Evolutionary conservation across 1,140 invertebrate species (phyloP), one percentile per base, ranked within the genome.

Genomic region (Bombus sylvicola): DNA sequence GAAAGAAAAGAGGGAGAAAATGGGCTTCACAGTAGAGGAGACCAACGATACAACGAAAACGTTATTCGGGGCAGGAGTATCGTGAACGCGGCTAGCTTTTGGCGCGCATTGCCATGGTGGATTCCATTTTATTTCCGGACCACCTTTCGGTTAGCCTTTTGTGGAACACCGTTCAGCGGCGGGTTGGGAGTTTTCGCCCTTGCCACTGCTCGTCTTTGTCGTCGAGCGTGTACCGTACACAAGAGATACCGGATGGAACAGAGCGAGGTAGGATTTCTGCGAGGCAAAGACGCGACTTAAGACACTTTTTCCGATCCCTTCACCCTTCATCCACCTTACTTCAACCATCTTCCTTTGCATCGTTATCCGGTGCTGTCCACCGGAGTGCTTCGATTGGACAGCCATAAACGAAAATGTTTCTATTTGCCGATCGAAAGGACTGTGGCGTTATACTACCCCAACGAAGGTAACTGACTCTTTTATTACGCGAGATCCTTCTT

Each of bases 61-160:
- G 89, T 90, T 90, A 90, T 89, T 77, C 89, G 81, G 66, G 81
- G 71, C 9, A 12, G 28, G n/a, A 59, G 59, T 77, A 22, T 41
- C 76, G 62, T 74, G 64, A 79, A 89, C 72, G 68, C 69, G 88
- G 83, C 81, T 90, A 81, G 88, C 86, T 90, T 90, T 90, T 85
- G 78, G 79, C 86, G 78, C 71, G 69, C 75, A 76, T 78, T 77
- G 47, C 81, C 88, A 43, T 64, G 39, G 53, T 64, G 78, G 76
- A 88, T 90, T 90, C 86, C 87, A 90, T 90, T 90, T 90, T 90
- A 90, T 90, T 90, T 90, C 89, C 83, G 89, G 87, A 81, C 76
- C 77, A 88, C 76, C 86, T 86, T 66, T 90, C 80, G 72, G n/a
- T 47, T 81, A 84, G 81, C 57, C 89, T 90, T 90, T 90, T 90